A percentile compares a stretch with the other conserved stretches of the same genome.
Evolutionary conservation across 2,797 vertebrate genomes (phyloP).

Genomic region (Acanthurus tractus): DNA sequence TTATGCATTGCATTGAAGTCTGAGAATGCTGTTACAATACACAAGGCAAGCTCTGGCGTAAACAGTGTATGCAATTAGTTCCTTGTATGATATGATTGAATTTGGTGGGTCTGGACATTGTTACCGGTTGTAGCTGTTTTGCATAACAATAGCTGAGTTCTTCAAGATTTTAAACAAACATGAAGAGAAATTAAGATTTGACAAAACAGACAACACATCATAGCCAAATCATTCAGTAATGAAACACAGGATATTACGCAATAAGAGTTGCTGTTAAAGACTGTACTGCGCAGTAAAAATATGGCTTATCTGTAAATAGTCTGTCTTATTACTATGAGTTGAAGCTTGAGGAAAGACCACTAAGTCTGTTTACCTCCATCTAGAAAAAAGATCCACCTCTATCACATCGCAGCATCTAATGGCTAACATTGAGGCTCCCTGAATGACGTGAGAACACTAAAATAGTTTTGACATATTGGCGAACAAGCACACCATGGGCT

Average conservation of each 20-base stretch:
- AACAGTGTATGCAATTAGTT: constrained; percentile 38
- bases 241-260: constrained; percentile 30
- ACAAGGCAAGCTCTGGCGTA: constrained; percentile 39
- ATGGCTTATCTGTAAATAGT: constrained; percentile 68
- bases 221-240: constrained; percentile 21
- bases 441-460: constrained; percentile 53
- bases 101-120: constrained; percentile 39
- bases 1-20: constrained; percentile 43
- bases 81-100: constrained; percentile 33
- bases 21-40: constrained; percentile 23
- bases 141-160: constrained; percentile 26
- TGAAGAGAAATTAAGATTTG: constrained; percentile 10
- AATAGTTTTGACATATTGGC: constrained; percentile 18
- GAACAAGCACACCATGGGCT: constrained; percentile 29
- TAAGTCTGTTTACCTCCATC: constrained; percentile 43
- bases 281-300: constrained; percentile 39
- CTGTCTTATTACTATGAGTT: constrained; percentile 46
- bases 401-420: constrained; percentile 48
- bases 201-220: constrained; percentile 27
- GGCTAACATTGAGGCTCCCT: constrained; percentile 63
- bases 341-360: constrained; percentile 54
- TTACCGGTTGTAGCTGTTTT: constrained; percentile 46
- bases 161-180: constrained; percentile 23
- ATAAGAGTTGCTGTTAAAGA: constrained; percentile 41
- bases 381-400: constrained; percentile 51